phyloP scores from a whole-genome alignment of 2,888 invertebrate genomes.

The Trissolcus japonicus region DNA sequence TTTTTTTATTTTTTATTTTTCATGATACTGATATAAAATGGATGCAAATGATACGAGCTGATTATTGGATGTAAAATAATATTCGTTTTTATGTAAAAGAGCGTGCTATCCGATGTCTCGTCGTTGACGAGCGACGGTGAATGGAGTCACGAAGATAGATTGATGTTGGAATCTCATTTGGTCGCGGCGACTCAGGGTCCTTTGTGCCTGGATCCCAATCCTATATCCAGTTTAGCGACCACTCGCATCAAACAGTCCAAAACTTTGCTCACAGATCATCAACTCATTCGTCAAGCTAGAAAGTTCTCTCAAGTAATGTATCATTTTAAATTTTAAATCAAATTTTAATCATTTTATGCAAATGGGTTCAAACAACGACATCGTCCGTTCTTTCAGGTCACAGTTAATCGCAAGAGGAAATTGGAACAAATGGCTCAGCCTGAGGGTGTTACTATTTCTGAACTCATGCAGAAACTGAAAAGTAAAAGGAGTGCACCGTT shows the following conservation, averaged over 20 bases:
- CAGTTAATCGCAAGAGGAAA: conserved; percentile 92
- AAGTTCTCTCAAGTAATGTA: conserved; percentile 84
- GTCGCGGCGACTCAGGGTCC: conserved; percentile 91
- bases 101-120: conserved; percentile 75
- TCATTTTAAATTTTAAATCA: neutral
- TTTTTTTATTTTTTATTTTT: conserved; percentile 12
- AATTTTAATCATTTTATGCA: neutral
- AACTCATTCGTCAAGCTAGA: conserved; percentile 85
- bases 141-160: conserved; percentile 87
- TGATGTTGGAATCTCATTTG: conserved; percentile 89
- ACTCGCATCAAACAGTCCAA: conserved; percentile 86
- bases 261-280: conserved; percentile 84
- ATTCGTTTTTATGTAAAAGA: conserved; percentile 58
- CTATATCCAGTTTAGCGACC: conserved; percentile 85
- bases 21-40: neutral
- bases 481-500: conserved; percentile 70
- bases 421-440: conserved; percentile 89
- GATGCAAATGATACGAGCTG: neutral
- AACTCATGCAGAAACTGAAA: conserved; percentile 78
- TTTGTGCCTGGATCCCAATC: conserved; percentile 92
- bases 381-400: conserved; percentile 76
- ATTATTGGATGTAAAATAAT: neutral
- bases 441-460: conserved; percentile 86
- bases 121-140: conserved; percentile 74
- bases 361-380: neutral